Evolutionary conservation across 2,888 invertebrate genomes (phyloP).

Genomic region (Limnephilus auricula): DNA sequence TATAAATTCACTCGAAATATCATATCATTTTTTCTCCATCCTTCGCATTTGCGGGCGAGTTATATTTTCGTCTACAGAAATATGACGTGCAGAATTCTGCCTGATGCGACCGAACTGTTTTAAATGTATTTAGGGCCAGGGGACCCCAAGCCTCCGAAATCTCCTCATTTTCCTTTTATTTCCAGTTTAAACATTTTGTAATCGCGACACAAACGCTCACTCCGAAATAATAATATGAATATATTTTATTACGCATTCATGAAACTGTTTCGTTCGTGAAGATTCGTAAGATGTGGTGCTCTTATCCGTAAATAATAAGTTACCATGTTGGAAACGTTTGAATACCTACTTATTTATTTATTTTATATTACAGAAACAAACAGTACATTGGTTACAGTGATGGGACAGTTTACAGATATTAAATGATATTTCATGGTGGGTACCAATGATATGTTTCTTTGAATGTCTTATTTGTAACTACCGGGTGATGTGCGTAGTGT

Average conservation of each 20-base stretch:
- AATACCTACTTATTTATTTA: too few relatives aligned
- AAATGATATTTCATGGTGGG: too few relatives aligned
- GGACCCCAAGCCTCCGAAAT: background rate
- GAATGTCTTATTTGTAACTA: too few relatives aligned
- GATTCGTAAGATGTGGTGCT: background rate
- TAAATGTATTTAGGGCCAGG: conserved; percentile 13
- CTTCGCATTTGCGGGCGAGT: background rate
- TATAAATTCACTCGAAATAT: background rate
- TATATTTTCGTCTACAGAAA: background rate
- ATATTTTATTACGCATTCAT: background rate
- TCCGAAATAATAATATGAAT: background rate
- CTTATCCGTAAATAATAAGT: background rate
- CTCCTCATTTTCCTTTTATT: background rate
- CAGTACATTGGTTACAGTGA: too few relatives aligned
- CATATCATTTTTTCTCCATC: background rate
- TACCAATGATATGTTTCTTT: too few relatives aligned
- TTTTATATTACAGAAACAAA: too few relatives aligned
- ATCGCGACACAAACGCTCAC: background rate
- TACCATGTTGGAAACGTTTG: background rate
- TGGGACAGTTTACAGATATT: too few relatives aligned
- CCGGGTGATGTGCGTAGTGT: too few relatives aligned
- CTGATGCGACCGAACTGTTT: background rate
- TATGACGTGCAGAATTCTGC: background rate
- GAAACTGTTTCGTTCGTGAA: background rate
- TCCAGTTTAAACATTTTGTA: background rate